Percentiles rank a stretch among this genome's conserved stretches.
These are phyloP conservation scores for Lasioglossum figueresi DNA, from an alignment of 2,888 invertebrate genomes.

Conservation along the genomic window DNA sequence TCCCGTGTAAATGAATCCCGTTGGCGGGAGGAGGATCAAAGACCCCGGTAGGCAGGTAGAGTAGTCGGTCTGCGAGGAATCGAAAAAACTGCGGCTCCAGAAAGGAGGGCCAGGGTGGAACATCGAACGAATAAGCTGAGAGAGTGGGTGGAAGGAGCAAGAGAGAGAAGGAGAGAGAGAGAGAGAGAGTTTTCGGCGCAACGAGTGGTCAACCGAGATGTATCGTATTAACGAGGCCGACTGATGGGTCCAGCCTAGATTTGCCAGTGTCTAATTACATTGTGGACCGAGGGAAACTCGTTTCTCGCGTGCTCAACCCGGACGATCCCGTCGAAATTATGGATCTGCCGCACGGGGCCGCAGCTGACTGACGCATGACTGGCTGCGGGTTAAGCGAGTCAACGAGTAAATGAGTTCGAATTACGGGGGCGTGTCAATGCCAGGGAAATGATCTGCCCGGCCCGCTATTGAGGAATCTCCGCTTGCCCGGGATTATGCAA, in stretches of 20 bases:
- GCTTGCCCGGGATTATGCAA: slow-evolving; percentile 55
- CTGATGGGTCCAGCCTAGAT: slow-evolving; percentile 73
- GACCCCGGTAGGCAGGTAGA: slow-evolving; percentile 63
- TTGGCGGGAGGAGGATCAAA: slow-evolving; percentile 71
- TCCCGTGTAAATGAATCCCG: slow-evolving; percentile 71
- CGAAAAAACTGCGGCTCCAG: slow-evolving; percentile 36
- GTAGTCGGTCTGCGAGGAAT: slow-evolving; percentile 64
- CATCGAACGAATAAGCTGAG: slow-evolving; percentile 13
- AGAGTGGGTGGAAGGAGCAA: slow-evolving; percentile 11
- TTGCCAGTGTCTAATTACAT: slow-evolving; percentile 75
- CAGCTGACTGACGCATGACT: slow-evolving; percentile 70
- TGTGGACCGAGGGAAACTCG: slow-evolving; percentile 71
- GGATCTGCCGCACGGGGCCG: slow-evolving; percentile 66
- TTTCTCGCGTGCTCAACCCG: slow-evolving; percentile 74
- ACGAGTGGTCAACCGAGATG: slow-evolving; percentile 43
- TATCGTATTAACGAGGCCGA: slow-evolving; percentile 75
- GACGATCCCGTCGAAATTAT: slow-evolving; percentile 73
- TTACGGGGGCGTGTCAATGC: slow-evolving; percentile 82
- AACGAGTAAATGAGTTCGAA: slow-evolving; percentile 81
- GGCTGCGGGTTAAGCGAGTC: slow-evolving; percentile 76
- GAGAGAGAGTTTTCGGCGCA: slow-evolving; percentile 29
- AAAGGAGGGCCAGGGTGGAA: slow-evolving; percentile 16
- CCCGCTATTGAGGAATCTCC: slow-evolving; percentile 49
- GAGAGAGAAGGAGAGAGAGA: neutral
- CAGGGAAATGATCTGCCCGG: slow-evolving; percentile 62